Evolutionary conservation across 2,797 vertebrate genomes (phyloP), one percentile per base, ranked within the genome.

Genomic region (Denticeps clupeoides): DNA sequence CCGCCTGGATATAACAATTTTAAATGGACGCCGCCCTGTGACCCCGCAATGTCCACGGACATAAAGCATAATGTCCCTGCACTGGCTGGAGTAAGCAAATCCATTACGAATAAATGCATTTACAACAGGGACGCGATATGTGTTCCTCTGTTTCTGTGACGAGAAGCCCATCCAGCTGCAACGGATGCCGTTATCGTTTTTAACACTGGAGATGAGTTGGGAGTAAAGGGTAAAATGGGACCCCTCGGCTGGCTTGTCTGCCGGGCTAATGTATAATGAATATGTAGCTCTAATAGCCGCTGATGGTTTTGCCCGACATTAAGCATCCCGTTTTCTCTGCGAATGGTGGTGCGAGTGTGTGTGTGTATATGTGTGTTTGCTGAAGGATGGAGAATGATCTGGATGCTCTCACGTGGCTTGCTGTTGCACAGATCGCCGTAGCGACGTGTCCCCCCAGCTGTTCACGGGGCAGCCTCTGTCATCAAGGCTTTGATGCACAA

Each of bases 1-100:
- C 83, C 78, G 75, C 77, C 70, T 69, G 80, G 82, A 80, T 74
- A 77, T 73, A 79, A 74, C 71, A 80, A n/a, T 81, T 80, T 76
- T 52, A 63, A 78, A 63, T 62, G 65, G 53, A 51, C 62, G 38
- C 64, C 55, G 50, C 69, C 60, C 61, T 49, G 55, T 73, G 71
- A 67, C 70, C 68, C 38, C 44, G 44, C 41, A 26, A 43, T 46
- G 69, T 60, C 59, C 70, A 67, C 72, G 67, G 59, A 58, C 62
- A 68, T 70, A 69, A 65, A 72, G 65, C 62, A 72, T 72, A 74
- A 71, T 62, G 60, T n/a, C n/a, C n/a, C n/a, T n/a, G n/a, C n/a
- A n/a, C n/a, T n/a, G n/a, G n/a, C n/a, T n/a, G n/a, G n/a, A n/a
- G n/a, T n/a, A n/a, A n/a, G n/a, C n/a, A n/a, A n/a, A n/a, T n/a